Conservation (phyloP, 2,113 vertebrate species). For the Oryzias javanicus region DNA sequence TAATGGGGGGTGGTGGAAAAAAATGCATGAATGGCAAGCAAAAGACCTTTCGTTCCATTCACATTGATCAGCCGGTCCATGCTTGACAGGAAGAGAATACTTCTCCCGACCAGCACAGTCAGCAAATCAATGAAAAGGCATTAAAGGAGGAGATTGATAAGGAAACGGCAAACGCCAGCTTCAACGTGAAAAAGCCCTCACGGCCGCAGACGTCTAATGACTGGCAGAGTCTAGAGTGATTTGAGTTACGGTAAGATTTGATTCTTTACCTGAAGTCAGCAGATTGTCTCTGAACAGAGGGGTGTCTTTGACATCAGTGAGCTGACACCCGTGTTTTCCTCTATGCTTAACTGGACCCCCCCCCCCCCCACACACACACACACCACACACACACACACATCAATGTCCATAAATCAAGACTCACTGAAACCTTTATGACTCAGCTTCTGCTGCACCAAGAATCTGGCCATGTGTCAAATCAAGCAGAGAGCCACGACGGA, state of each 20-base stretch:
- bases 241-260: background rate
- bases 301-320: slow-evolving; percentile 51
- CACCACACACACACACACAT: slow-evolving; percentile 21
- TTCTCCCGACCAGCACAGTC: slow-evolving; percentile 25
- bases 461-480: slow-evolving; percentile 60
- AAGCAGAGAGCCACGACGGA: slow-evolving; percentile 32
- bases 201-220: slow-evolving; percentile 3
- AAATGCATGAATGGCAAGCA: slow-evolving; percentile 13
- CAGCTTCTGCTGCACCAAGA: slow-evolving; percentile 67
- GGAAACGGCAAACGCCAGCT: slow-evolving; percentile 15
- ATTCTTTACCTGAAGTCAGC: slow-evolving; percentile 45
- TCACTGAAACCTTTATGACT: slow-evolving; percentile 66
- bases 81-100: slow-evolving; percentile 1
- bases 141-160: background rate
- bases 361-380: background rate
- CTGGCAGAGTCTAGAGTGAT: slow-evolving; percentile 1
- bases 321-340: slow-evolving; percentile 63
- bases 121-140: slow-evolving; percentile 28
- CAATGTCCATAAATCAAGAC: slow-evolving; percentile 63
- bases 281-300: slow-evolving; percentile 31
- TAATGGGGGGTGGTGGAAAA: slow-evolving; percentile 43
- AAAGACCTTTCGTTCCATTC: slow-evolving; percentile 6
- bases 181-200: slow-evolving; percentile 1
- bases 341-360: slow-evolving; percentile 29
- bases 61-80: slow-evolving; percentile 17